These are phyloP conservation scores for Zaprionus vittiger DNA, from an alignment of 1,140 invertebrate genomes.

Conservation along the genomic window DNA sequence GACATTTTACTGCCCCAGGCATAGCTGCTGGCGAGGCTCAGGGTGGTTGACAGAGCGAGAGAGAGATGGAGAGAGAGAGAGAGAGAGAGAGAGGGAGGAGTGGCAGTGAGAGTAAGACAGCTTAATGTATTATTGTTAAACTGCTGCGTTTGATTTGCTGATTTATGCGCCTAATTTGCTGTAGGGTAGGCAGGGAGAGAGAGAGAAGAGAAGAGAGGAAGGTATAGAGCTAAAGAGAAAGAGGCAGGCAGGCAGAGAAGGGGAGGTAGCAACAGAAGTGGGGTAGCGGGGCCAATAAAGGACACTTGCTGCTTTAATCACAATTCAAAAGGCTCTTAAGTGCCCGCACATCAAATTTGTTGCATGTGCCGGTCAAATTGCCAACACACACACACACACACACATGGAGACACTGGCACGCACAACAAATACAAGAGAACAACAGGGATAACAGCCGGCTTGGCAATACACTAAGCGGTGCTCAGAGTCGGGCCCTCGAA, in stretches of 20 bases:
- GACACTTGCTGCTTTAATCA: slow-evolving; percentile 27
- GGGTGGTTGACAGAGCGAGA: slow-evolving; percentile 14
- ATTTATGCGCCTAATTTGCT: slow-evolving; percentile 44
- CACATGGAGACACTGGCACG: slow-evolving; percentile 9
- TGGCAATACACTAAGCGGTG: slow-evolving; percentile 42
- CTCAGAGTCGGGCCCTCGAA: slow-evolving; percentile 50
- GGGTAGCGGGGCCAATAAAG: slow-evolving; percentile 3
- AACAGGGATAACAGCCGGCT: slow-evolving; percentile 34
- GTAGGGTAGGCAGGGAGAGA: not conserved
- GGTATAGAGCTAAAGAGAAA: not conserved
- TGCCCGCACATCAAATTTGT: slow-evolving; percentile 43
- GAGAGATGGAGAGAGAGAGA: not conserved
- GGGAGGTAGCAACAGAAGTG: not conserved
- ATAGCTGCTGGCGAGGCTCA: slow-evolving; percentile 1
- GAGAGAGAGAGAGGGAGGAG: not conserved
- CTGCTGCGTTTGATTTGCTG: slow-evolving; percentile 48
- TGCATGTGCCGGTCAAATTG: slow-evolving; percentile 49
- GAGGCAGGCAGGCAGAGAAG: not conserved
- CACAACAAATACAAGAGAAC: slow-evolving; percentile 14
- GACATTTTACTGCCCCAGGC: slow-evolving; percentile 68
- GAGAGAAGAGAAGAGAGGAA: not conserved
- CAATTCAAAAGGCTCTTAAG: slow-evolving; percentile 37
- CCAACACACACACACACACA: slow-evolving; percentile 33
- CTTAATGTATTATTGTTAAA: slow-evolving; percentile 52
- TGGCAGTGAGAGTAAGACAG: not conserved